Evolutionary conservation across 2,797 vertebrate genomes (phyloP), one percentile per base, ranked within the genome.

Genomic region (Typhlichthys eigenmanni): DNA sequence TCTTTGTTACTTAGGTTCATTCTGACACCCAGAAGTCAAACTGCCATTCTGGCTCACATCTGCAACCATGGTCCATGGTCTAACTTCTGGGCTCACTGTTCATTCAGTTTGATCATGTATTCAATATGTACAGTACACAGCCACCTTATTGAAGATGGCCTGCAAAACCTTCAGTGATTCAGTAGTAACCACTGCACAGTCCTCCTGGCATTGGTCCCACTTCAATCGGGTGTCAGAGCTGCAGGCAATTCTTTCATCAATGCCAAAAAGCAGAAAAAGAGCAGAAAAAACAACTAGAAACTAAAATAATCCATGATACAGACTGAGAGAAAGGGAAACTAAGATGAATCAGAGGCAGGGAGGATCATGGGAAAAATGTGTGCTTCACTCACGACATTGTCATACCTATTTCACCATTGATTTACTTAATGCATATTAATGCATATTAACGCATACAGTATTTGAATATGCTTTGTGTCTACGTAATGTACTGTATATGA

Each of bases 1-100:
- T 84, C 80, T 88, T 79, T 78, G 78, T 85, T 87, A 87, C 89
- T 86, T 82, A 88, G 85, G 88, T 88, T 89, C 85, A 89, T 85
- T 80, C 19, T 13, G 88, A 85, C 11, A 74, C 71, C 84, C 76
- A 66, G 75, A 78, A 82, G 87, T 75, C 73, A 77, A 71, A 80
- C 82, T 82, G 84, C 80, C 83, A 85, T 85, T 81, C 79, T 77
- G 77, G 66, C 76, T 85, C 72, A 46, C 66, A 52, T 54, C 68
- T 43, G 79, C 79, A 64, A 69, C 76, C 79, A 71, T 74, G 81
- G 24, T 74, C 75, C 59, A 72, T 80, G 64, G 80, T 76, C 55
- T 51, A 75, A 72, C 67, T 81, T 78, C 75, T 83, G 72, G 19
- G 17, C 74, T 9, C 78, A 64, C 63, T 75, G 79, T 65, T 78